These are phyloP conservation scores for Sporophila hypoxantha DNA, from an alignment of 2,113 vertebrate species.

Conservation along the genomic window DNA sequence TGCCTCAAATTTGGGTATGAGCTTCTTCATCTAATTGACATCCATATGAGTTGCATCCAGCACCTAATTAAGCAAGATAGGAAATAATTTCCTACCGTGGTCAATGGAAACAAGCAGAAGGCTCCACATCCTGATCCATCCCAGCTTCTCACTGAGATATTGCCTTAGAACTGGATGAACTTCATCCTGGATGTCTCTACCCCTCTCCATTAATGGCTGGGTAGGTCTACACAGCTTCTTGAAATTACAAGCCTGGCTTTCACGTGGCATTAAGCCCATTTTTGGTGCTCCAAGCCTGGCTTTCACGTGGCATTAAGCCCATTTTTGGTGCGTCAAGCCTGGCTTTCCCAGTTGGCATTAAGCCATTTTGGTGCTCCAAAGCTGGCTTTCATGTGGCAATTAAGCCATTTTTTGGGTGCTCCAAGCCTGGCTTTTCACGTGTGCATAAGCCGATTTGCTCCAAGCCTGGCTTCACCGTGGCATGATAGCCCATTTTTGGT, in stretches of 20 bases:
- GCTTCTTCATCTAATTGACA: neutral
- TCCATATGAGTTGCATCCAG: neutral
- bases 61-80: neutral
- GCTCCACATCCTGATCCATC: neutral
- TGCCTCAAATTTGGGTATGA: neutral
- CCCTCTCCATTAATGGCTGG: neutral
- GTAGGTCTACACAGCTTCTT: neutral
- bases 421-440: no score
- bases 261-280: neutral
- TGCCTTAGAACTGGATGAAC: neutral
- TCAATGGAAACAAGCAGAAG: neutral
- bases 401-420: no score
- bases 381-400: no score
- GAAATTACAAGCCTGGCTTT: neutral
- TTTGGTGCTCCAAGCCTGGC: neutral
- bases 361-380: no score
- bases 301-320: neutral
- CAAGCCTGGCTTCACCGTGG: no score
- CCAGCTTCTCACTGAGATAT: neutral
- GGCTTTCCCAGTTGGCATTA: no score
- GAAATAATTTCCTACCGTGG: neutral
- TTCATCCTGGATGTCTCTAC: neutral
- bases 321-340: neutral
- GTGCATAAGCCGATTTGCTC: no score
- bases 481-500: no score